Conservation (phyloP, 2,888 invertebrate genomes). For the Geophilus truncorum region DNA sequence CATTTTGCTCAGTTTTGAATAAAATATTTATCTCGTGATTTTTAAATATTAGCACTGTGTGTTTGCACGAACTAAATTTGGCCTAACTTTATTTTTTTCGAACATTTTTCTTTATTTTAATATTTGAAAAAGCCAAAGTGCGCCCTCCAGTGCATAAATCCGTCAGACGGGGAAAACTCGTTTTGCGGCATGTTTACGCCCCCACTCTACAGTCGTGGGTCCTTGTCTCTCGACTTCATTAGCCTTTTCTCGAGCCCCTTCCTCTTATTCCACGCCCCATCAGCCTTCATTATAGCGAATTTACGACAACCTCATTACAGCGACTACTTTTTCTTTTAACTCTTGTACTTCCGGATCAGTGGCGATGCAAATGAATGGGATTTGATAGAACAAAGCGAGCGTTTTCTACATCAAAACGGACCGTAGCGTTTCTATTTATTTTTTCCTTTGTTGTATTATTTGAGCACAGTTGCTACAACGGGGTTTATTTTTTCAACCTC, state of each 20-base stretch:
- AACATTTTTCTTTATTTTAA: not conserved
- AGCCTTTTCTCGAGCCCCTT: conserved; percentile 12
- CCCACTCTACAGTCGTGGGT: conserved; percentile 15
- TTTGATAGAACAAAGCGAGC: conserved; percentile 1
- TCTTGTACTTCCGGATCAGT: not conserved
- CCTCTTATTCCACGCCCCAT: conserved; percentile 17
- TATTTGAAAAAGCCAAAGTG: conserved; percentile 20
- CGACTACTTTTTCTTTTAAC: not conserved
- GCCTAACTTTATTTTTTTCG: not conserved
- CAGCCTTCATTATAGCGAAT: conserved; percentile 27
- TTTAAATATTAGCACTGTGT: not conserved
- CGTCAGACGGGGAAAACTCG: not conserved
- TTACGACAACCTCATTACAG: not conserved
- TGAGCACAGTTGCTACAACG: not conserved
- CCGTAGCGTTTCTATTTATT: not conserved
- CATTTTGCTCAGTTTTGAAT: not conserved
- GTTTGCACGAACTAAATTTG: not conserved
- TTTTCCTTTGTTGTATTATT: not conserved
- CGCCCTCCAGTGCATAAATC: conserved; percentile 27
- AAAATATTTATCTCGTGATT: not conserved
- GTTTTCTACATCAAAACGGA: not conserved
- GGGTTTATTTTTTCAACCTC: not conserved
- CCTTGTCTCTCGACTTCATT: conserved; percentile 27
- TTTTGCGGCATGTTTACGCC: conserved; percentile 27
- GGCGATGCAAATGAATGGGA: not conserved